These are phyloP conservation scores for Phalera bucephala DNA, from an alignment of 2,888 invertebrate species.

Conservation along the genomic window DNA sequence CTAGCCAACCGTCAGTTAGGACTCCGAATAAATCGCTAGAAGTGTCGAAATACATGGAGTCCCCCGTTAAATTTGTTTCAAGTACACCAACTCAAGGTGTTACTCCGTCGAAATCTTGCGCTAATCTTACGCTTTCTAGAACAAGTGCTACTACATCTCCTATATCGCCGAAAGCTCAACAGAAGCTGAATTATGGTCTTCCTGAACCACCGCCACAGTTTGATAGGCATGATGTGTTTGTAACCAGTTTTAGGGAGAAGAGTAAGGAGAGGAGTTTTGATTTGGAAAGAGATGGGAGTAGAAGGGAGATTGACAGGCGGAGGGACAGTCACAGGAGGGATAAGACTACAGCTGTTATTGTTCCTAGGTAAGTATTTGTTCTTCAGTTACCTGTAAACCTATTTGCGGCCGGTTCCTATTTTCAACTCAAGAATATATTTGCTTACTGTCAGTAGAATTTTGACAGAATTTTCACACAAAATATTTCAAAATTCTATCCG, in stretches of 20 bases:
- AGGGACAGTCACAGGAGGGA: slow-evolving; percentile 48
- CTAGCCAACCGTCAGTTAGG: slow-evolving; percentile 78
- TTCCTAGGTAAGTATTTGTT: slow-evolving; percentile 62
- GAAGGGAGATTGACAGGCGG: slow-evolving; percentile 51
- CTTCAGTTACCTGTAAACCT: no score
- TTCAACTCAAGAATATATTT: no score
- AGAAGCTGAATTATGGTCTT: slow-evolving; percentile 80
- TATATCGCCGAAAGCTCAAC: slow-evolving; percentile 80
- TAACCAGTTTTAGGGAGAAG: slow-evolving; percentile 66
- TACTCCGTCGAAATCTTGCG: slow-evolving; percentile 77
- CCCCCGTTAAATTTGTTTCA: slow-evolving; percentile 46
- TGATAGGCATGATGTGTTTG: slow-evolving; percentile 67
- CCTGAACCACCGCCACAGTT: slow-evolving; percentile 41
- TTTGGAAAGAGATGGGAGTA: slow-evolving; percentile 55
- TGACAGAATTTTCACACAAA: no score
- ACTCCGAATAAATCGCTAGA: slow-evolving; percentile 56
- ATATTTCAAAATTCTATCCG: no score
- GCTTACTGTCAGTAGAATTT: no score
- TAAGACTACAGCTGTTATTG: slow-evolving; percentile 76
- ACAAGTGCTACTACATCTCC: slow-evolving; percentile 54
- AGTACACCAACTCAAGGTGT: slow-evolving; percentile 71
- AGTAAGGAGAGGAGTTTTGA: slow-evolving; percentile 51
- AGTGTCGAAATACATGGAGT: slow-evolving; percentile 15
- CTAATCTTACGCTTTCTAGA: slow-evolving; percentile 56
- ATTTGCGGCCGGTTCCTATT: no score